Base-by-base conservation (phyloP, 1,140 invertebrate genomes). In the Drosophila pallidifrons region DNA sequence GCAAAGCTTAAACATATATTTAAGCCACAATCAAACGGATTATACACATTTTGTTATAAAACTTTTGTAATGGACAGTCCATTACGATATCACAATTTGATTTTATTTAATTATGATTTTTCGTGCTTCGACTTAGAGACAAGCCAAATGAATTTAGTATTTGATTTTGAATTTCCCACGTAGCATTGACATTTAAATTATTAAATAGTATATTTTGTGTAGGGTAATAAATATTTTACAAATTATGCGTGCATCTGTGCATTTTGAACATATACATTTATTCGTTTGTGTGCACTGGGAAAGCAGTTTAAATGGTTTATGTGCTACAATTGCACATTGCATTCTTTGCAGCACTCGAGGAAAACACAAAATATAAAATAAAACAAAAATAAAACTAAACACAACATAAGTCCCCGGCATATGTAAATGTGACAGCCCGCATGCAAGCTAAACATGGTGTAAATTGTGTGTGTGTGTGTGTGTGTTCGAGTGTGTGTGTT, bases 381-480 rank as follows among this genome's bases (percentile, higher is more conserved):
- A 52, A 13, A 52, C 11, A 52, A 35, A 73, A 46, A 71, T 38
- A 70, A 54, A 49, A 51, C 35, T 41, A 63, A 78, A 75, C 20
- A 71, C 57, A 74, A 69, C 71, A 79, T 28, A 79, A 76, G 82
- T 79, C 71, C 71, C 54, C 49, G 52, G 76, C 83, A 82, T 77
- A 87, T 87, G 82, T 79, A 87, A 87, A 87, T 87, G 83, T 87
- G 82, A 82, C 82, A 87, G 82, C 65, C 64, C 75, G 67, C 64
- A 67, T 86, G 75, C 58, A 75, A 54, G 32, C 32, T 49, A 52
- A 41, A 47, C 7, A 25, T 30, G 5, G 16, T 51, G 49, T 16
- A 47, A 28, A 25, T 25, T 25, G n/a, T 38, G 16, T 52, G 60
- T 16, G 58, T 55, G 52, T 49, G 32, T 30, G 46, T 43, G 13